Conservation (phyloP, 2,113 vertebrate genomes). For the Syngnathus floridae region DNA sequence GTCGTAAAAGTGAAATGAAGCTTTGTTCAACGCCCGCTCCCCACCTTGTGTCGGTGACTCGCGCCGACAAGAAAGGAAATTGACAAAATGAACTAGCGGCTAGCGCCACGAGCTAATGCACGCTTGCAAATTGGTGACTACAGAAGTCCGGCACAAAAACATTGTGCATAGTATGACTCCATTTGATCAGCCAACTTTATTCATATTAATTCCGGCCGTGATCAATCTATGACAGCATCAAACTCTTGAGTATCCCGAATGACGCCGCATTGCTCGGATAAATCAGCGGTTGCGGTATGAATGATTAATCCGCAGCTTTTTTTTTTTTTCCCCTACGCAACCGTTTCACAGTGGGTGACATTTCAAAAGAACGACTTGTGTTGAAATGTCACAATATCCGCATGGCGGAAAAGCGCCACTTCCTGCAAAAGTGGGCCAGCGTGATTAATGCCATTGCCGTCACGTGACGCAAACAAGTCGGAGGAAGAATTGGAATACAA, state of each 20-base stretch:
- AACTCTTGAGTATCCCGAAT: neutral
- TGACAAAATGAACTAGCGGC: neutral
- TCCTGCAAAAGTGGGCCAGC: constrained; percentile 49
- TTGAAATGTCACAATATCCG: constrained; percentile 18
- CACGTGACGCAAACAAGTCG: neutral
- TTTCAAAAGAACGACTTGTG: neutral
- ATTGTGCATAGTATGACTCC: too few species aligned
- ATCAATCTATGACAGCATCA: too few species aligned
- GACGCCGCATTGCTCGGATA: neutral
- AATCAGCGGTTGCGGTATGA: neutral
- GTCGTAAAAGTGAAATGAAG: constrained; percentile 2
- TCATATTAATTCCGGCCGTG: too few species aligned
- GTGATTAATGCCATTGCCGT: constrained; percentile 52
- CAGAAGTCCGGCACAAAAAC: too few species aligned
- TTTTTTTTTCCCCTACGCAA: neutral
- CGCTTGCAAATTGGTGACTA: neutral
- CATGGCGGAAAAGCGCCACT: constrained; percentile 12
- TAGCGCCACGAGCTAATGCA: neutral
- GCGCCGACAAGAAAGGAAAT: neutral
- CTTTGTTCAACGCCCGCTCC: neutral
- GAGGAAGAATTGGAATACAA: neutral
- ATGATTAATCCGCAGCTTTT: neutral
- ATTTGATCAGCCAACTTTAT: too few species aligned
- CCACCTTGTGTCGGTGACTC: neutral
- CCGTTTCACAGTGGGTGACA: neutral